These are phyloP conservation scores for Shinisaurus crocodilurus DNA, from an alignment of 2,113 vertebrate species.

Conservation along the genomic window DNA sequence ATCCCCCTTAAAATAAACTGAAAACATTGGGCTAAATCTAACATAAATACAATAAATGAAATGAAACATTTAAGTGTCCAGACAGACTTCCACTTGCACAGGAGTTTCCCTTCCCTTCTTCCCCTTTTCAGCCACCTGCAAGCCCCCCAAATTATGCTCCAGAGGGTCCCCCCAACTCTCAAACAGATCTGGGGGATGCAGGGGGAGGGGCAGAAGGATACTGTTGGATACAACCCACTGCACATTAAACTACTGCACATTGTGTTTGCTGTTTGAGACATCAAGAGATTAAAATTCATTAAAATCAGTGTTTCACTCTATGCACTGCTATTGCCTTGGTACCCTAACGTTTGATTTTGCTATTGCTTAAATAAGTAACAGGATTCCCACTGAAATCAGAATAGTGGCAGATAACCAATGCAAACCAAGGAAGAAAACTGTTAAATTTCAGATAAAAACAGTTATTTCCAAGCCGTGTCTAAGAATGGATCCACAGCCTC, in stretches of 20 bases:
- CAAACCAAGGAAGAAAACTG: conserved; percentile 21
- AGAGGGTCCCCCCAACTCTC: no score
- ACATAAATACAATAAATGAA: no score
- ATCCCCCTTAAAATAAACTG: conserved; percentile 43
- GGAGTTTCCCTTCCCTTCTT: no score
- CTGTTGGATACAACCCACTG: neutral
- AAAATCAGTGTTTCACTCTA: conserved; percentile 32
- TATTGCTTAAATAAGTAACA: conserved; percentile 7
- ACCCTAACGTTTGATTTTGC: conserved; percentile 37
- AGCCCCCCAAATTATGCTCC: no score
- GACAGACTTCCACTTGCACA: no score
- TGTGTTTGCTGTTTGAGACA: conserved; percentile 22
- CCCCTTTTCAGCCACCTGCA: no score
- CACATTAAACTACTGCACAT: conserved; percentile 10
- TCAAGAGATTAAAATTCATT: conserved; percentile 27
- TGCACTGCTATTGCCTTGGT: conserved; percentile 41
- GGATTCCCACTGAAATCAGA: conserved; percentile 15
- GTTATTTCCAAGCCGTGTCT: neutral
- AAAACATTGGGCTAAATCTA: conserved; percentile 6
- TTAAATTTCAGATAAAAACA: conserved; percentile 17
- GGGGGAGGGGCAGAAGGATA: no score
- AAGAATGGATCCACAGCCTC: neutral
- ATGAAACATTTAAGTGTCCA: neutral
- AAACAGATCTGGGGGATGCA: no score
- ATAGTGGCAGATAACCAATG: conserved; percentile 29